Base-by-base conservation (phyloP, 92 coral and sea anemone genomes). In the Paragorgia papillata region DNA sequence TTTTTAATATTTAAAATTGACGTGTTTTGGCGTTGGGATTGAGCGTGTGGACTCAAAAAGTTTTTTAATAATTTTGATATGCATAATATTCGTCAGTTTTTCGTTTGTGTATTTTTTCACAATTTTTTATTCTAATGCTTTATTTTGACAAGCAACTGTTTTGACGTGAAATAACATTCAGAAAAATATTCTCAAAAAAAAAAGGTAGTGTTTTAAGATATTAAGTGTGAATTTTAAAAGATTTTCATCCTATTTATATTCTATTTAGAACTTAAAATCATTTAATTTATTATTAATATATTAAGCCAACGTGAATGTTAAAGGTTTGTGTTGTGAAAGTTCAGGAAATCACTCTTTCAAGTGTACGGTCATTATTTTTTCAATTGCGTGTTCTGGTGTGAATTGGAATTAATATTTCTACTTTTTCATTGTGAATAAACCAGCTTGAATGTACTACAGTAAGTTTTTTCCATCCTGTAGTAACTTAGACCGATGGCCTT, bases 251-350 rank as follows among this genome's bases (percentile, higher is more conserved):
- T 71, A 71, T 71, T 71, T 71, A 71, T 71, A 71, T 53, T 29
- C 62, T 71, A 71, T 55, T 53, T 71, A 71, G 78, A 71, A 49
- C 54, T 55, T 31, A 58, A 71, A 7, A 71, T 71, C 53, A 46
- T 46, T n/a, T 46, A 46, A 46, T 46, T 46, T 46, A 46, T 46
- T 46, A 15, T 46, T n/a, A 46, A 46, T 46, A 46, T 46, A 46
- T 37, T 46, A 46, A 7, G 53, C 15, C 15, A n/a, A n/a, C 7
- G 53, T 46, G 53, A 46, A 2, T 6, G 53, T 46, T 46, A n/a
- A 46, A 46, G n/a, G 15, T 46, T 46, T 46, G n/a, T n/a, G 53
- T 9, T 46, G 53, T 46, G 53, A 46, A 46, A 46, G n/a, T n/a
- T 46, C 2, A 46, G 43, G 43, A 37, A 37, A 37, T 37, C 4